Conservation (phyloP, 2,888 invertebrate genomes). For the Gymnoscelis rufifasciata region DNA sequence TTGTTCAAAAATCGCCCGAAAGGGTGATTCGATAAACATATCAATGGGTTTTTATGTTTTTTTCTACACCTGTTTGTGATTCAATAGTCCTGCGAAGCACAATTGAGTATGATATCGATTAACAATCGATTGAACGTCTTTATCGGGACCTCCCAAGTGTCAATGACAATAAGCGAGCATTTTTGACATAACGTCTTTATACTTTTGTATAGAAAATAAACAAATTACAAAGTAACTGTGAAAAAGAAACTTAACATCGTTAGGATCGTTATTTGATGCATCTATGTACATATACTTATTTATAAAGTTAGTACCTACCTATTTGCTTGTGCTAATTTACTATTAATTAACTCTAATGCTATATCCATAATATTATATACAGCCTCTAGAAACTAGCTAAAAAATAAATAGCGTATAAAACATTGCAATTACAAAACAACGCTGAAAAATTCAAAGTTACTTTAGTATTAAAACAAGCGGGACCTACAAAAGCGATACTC, state of each 20-base stretch:
- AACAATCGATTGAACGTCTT: slow-evolving; percentile 55
- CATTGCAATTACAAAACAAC: slow-evolving; percentile 28
- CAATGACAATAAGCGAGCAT: slow-evolving; percentile 27
- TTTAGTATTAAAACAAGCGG: slow-evolving; percentile 68
- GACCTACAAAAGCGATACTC: slow-evolving; percentile 75
- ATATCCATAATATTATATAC: background rate
- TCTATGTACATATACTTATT: no score
- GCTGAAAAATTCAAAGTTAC: slow-evolving; percentile 54
- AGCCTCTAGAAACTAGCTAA: background rate
- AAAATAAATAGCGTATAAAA: slow-evolving; percentile 15
- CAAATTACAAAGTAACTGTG: no score
- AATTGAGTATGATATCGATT: slow-evolving; percentile 68
- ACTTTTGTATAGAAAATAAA: background rate
- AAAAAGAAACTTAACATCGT: no score
- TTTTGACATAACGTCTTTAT: background rate
- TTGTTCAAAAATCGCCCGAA: slow-evolving; percentile 69
- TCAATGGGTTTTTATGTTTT: slow-evolving; percentile 61
- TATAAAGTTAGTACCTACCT: no score
- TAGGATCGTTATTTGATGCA: no score
- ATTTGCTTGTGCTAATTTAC: no score
- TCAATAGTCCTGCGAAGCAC: slow-evolving; percentile 59
- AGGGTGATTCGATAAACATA: slow-evolving; percentile 77
- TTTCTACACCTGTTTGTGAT: slow-evolving; percentile 67
- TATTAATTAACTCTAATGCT: no score
- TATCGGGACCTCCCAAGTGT: slow-evolving; percentile 62